phyloP scores from a whole-genome alignment of 2,113 vertebrate genomes.

The Gavia stellata region DNA sequence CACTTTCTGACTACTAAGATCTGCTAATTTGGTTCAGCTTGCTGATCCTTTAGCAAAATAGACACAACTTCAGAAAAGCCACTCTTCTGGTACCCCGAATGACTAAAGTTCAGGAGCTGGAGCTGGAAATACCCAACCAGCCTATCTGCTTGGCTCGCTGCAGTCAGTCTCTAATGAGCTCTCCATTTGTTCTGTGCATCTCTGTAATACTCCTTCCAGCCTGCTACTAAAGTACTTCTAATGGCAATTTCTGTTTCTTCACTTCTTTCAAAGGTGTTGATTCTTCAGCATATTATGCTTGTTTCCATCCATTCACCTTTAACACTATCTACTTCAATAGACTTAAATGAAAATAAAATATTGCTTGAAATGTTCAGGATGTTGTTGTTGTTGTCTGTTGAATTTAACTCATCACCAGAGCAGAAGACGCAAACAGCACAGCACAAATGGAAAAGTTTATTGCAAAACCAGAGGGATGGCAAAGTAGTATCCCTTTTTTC shows the following conservation, averaged over 20 bases:
- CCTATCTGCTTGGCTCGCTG: background rate
- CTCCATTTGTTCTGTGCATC: background rate
- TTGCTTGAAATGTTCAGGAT: constrained; percentile 4
- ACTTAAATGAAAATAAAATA: constrained; percentile 30
- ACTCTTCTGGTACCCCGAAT: background rate
- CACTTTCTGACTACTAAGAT: background rate
- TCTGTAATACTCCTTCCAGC: background rate
- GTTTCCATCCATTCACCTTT: background rate
- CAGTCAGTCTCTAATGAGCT: background rate
- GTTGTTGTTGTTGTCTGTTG: constrained; percentile 41
- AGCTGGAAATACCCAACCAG: background rate
- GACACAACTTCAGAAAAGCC: background rate
- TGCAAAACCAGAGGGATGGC: constrained; percentile 48
- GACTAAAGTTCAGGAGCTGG: background rate
- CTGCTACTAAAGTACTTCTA: background rate
- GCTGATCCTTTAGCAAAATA: background rate
- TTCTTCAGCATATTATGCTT: background rate
- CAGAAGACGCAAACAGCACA: constrained; percentile 7
- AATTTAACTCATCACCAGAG: constrained; percentile 25
- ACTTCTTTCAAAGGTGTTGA: background rate
- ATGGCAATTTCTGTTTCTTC: background rate
- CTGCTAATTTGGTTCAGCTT: background rate
- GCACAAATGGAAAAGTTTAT: constrained; percentile 56
- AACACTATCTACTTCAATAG: background rate
- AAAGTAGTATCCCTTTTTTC: background rate